phyloP scores from a whole-genome alignment of 2,797 vertebrate species.

The Aphelocoma californica region DNA sequence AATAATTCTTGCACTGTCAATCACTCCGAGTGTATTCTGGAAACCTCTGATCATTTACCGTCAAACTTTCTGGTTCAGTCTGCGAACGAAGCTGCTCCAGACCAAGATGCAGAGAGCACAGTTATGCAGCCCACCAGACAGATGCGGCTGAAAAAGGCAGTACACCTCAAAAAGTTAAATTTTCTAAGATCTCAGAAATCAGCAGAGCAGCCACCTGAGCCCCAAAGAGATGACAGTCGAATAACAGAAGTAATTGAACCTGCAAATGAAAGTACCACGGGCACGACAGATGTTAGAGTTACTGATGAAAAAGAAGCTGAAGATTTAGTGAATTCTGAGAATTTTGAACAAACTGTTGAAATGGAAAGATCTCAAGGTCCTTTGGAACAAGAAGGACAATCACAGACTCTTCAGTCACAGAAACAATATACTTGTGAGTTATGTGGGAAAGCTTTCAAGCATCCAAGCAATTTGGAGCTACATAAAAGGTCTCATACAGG shows the following conservation, averaged over 20 bases:
- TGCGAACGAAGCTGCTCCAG: constrained; percentile 68
- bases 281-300: background rate
- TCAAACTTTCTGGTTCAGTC: constrained; percentile 75
- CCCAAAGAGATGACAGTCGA: background rate
- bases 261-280: background rate
- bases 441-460: constrained; percentile 95
- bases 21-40: constrained; percentile 66
- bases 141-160: constrained; percentile 86
- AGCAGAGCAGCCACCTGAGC: constrained; percentile 73
- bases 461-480: constrained; percentile 96
- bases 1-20: constrained; percentile 65
- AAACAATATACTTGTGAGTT: constrained; percentile 89
- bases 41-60: constrained; percentile 66
- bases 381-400: constrained; percentile 57
- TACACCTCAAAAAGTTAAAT: constrained; percentile 93
- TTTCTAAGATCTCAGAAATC: constrained; percentile 88
- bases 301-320: constrained; percentile 47
- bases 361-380: constrained; percentile 52
- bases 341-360: constrained; percentile 66
- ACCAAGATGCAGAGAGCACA: constrained; percentile 49
- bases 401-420: constrained; percentile 68
- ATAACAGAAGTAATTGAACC: background rate
- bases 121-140: constrained; percentile 71
- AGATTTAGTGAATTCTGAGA: constrained; percentile 19
- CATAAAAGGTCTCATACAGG: constrained; percentile 97